Conservation (phyloP, 2,888 invertebrate species). For the Cotesia congregata region DNA sequence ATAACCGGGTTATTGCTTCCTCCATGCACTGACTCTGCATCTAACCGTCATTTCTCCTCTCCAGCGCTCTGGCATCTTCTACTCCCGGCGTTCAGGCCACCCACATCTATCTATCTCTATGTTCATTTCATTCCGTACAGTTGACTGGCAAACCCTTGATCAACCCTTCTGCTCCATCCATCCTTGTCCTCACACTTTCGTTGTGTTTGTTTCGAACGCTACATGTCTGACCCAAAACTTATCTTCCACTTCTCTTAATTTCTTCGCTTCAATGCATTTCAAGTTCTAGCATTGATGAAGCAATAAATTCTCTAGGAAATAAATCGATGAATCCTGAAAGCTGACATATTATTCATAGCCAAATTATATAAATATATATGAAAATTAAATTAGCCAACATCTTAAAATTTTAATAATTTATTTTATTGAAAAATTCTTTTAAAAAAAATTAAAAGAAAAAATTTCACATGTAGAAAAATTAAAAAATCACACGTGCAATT, state of each 20-base stretch:
- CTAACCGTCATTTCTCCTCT: slow-evolving; percentile 50
- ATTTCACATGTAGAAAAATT: too few species aligned
- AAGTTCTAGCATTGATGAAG: not conserved
- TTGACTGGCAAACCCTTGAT: slow-evolving; percentile 43
- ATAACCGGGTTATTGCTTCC: slow-evolving; percentile 71
- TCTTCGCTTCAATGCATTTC: not conserved
- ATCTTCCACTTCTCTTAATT: slow-evolving; percentile 22
- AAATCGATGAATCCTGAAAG: too few species aligned
- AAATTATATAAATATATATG: too few species aligned
- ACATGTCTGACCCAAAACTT: slow-evolving; percentile 31
- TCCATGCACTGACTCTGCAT: slow-evolving; percentile 66
- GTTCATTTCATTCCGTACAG: slow-evolving; percentile 49
- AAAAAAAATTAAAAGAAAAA: too few species aligned
- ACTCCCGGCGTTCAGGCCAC: slow-evolving; percentile 31
- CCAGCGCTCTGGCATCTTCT: slow-evolving; percentile 29
- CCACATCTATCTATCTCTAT: slow-evolving; percentile 23
- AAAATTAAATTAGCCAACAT: too few species aligned
- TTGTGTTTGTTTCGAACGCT: not conserved
- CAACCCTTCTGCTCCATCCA: slow-evolving; percentile 38
- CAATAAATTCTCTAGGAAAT: too few species aligned
- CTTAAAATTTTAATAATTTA: too few species aligned
- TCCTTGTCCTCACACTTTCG: slow-evolving; percentile 20
- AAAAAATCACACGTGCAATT: too few species aligned
- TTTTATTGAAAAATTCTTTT: too few species aligned
- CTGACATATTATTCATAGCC: too few species aligned